These are phyloP conservation scores for Onychomys leucogaster DNA, from an alignment of 2,797 vertebrate species.

Conservation along the genomic window DNA sequence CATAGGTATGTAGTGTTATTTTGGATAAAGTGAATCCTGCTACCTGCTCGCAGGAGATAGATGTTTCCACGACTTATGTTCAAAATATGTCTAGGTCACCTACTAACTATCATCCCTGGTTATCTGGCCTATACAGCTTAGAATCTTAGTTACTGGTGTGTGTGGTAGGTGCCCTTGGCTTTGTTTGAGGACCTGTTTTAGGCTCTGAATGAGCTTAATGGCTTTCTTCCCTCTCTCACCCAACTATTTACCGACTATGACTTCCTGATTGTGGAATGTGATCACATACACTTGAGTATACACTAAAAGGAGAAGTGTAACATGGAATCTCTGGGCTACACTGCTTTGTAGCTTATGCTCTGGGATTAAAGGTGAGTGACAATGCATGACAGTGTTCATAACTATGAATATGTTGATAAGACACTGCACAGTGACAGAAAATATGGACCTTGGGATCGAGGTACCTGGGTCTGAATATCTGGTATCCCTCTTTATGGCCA, in stretches of 20 bases:
- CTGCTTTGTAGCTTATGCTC: not conserved
- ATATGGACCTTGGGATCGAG: not conserved
- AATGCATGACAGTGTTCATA: not conserved
- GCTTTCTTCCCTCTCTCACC: not conserved
- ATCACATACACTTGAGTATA: not conserved
- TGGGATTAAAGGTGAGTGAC: conserved; percentile 6
- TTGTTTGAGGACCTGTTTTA: not conserved
- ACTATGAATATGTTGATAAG: not conserved
- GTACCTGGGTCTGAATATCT: not conserved
- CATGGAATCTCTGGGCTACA: not conserved
- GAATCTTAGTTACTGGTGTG: not conserved
- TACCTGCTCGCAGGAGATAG: not conserved
- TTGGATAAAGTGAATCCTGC: not conserved
- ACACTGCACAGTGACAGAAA: not conserved
- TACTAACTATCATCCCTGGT: not conserved
- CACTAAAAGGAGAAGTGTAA: not conserved
- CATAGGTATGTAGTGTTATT: not conserved
- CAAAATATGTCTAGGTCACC: not conserved
- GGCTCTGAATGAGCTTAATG: not conserved
- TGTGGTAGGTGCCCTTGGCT: not conserved
- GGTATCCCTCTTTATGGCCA: not conserved
- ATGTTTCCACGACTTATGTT: not conserved
- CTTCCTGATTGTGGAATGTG: not conserved
- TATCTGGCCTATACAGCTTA: not conserved
- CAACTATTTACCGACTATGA: not conserved